These are phyloP conservation scores for Pituophis catenifer DNA, from an alignment of 2,113 vertebrate genomes.

Conservation along the genomic window DNA sequence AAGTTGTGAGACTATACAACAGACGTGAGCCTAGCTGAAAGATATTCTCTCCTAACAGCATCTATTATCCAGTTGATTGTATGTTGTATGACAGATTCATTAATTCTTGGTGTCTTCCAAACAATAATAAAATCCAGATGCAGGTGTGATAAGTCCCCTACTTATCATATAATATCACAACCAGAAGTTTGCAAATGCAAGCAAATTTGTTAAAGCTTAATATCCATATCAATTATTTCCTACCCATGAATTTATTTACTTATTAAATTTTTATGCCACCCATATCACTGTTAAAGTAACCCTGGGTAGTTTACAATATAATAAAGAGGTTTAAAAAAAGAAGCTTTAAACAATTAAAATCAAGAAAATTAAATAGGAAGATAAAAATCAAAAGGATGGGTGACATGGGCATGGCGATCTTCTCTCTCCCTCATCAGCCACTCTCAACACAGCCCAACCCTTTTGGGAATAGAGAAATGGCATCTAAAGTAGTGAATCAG, in stretches of 20 bases:
- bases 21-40: background rate
- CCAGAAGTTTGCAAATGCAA: background rate
- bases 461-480: background rate
- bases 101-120: background rate
- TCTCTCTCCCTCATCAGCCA: no score
- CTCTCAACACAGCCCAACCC: no score
- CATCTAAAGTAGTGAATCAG: background rate
- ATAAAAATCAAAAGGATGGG: no score
- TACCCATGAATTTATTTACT: background rate
- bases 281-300: no score
- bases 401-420: no score
- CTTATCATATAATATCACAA: background rate
- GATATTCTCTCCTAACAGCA: background rate
- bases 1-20: background rate
- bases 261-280: no score
- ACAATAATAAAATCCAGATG: background rate
- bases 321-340: no score
- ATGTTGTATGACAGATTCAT: background rate
- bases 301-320: no score
- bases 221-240: background rate
- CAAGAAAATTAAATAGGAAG: no score
- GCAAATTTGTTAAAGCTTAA: background rate
- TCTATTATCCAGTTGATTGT: background rate
- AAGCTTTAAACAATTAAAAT: no score
- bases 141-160: background rate